Evolutionary conservation across 1,140 invertebrate species (phyloP).

Genomic region (Leptoteleia sp.): DNA sequence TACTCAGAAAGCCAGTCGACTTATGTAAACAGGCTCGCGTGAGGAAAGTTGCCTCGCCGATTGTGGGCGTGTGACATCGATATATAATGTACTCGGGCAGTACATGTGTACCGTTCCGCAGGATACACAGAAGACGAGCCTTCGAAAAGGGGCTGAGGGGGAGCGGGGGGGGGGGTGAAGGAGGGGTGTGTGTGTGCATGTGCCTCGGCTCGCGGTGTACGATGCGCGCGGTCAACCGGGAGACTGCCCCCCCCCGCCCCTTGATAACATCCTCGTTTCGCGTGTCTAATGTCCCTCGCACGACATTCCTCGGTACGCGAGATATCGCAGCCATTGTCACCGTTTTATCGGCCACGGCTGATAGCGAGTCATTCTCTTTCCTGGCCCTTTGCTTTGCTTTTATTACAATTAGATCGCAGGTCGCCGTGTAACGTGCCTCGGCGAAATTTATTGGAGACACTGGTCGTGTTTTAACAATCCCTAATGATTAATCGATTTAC

Average conservation of each 20-base stretch:
- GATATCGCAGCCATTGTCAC: constrained; percentile 52
- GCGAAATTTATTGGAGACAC: too few relatives aligned
- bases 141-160: constrained; percentile 58
- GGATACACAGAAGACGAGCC: constrained; percentile 52
- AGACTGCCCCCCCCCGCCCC: constrained; percentile 44
- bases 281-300: constrained; percentile 50
- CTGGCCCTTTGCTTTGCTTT: constrained; percentile 9
- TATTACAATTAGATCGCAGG: constrained; percentile 21
- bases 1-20: constrained; percentile 58
- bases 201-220: constrained; percentile 34
- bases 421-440: too few relatives aligned
- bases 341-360: constrained; percentile 44
- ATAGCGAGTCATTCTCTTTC: constrained; percentile 50
- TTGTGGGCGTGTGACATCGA: constrained; percentile 68
- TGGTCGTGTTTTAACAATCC: too few relatives aligned
- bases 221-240: constrained; percentile 47
- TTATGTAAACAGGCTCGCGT: constrained; percentile 75
- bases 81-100: constrained; percentile 70
- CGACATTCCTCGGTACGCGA: constrained; percentile 43
- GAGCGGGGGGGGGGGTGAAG: too few relatives aligned
- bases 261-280: constrained; percentile 68
- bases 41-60: constrained; percentile 70
- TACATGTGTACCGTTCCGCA: constrained; percentile 58
- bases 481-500: too few relatives aligned
- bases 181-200: constrained; percentile 45